Conservation (phyloP, 2,888 invertebrate genomes). For the Scaptodrosophila latifasciaeformis region DNA sequence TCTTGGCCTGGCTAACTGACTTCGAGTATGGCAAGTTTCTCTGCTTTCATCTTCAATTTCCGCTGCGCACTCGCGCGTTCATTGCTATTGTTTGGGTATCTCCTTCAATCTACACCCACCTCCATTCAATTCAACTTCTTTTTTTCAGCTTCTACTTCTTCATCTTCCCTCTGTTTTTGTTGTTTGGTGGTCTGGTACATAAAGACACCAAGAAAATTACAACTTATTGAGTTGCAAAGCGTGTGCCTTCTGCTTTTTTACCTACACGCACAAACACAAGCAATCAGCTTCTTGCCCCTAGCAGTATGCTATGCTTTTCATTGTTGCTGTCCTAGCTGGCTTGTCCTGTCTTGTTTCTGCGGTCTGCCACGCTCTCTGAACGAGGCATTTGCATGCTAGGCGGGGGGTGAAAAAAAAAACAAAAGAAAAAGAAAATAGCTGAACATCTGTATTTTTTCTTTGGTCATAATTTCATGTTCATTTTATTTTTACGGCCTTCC, state of each 20-base stretch:
- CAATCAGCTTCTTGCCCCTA: slow-evolving; percentile 29
- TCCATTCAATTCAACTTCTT: neutral
- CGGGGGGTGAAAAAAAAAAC: too few species aligned
- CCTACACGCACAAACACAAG: slow-evolving; percentile 6
- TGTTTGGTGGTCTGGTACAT: slow-evolving; percentile 31
- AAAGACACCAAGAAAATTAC: slow-evolving; percentile 57
- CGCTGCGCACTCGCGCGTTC: slow-evolving; percentile 48
- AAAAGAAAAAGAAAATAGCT: too few species aligned
- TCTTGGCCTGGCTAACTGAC: slow-evolving; percentile 49
- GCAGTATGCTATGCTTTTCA: slow-evolving; percentile 34
- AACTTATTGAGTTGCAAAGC: slow-evolving; percentile 63
- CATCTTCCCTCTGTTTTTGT: too few species aligned
- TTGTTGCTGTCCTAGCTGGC: slow-evolving; percentile 6
- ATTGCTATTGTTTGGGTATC: slow-evolving; percentile 6
- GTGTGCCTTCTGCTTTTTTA: slow-evolving; percentile 10
- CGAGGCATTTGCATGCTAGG: slow-evolving; percentile 46
- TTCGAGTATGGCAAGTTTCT: too few species aligned
- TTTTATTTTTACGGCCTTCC: too few species aligned
- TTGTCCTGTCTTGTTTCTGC: slow-evolving; percentile 8
- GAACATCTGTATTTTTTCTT: too few species aligned
- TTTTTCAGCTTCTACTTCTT: neutral
- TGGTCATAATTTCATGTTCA: too few species aligned
- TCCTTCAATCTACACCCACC: too few species aligned
- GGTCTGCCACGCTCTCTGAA: neutral
- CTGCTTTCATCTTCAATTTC: slow-evolving; percentile 64